phyloP scores from a whole-genome alignment of 2,113 vertebrate genomes.

The Potamarius usumacintae region DNA sequence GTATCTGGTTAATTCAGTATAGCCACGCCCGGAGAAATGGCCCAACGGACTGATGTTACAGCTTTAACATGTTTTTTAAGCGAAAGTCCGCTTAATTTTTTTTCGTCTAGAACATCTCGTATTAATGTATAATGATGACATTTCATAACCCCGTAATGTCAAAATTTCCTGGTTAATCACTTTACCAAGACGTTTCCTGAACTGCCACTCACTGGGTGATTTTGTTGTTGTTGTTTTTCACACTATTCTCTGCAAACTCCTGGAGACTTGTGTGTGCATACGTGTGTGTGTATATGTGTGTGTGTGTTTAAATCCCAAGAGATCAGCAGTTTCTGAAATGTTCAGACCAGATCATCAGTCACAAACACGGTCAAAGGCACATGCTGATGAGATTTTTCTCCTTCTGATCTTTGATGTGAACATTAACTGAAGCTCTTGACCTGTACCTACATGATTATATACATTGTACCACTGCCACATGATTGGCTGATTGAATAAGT shows the following conservation, averaged over 20 bases:
- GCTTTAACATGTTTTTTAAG: too few relatives aligned
- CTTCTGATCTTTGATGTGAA: not conserved
- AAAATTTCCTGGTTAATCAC: too few relatives aligned
- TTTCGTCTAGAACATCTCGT: too few relatives aligned
- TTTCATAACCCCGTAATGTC: too few relatives aligned
- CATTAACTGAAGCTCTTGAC: not conserved
- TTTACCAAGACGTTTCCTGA: not conserved
- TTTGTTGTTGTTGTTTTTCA: not conserved
- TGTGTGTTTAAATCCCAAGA: not conserved
- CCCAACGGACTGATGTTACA: too few relatives aligned
- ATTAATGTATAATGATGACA: too few relatives aligned
- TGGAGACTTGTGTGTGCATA: not conserved
- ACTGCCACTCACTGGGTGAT: not conserved
- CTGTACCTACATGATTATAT: not conserved
- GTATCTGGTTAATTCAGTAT: too few relatives aligned
- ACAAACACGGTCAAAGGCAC: not conserved
- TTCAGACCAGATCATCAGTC: not conserved
- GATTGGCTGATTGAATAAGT: not conserved
- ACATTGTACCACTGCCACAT: not conserved
- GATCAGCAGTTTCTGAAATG: not conserved
- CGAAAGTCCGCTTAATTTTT: too few relatives aligned
- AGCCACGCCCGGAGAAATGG: too few relatives aligned
- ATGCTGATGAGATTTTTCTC: not conserved
- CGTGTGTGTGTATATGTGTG: not conserved
- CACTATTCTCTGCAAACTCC: not conserved